Conservation (phyloP, 2,888 invertebrate species). For the Folsomia candida region DNA sequence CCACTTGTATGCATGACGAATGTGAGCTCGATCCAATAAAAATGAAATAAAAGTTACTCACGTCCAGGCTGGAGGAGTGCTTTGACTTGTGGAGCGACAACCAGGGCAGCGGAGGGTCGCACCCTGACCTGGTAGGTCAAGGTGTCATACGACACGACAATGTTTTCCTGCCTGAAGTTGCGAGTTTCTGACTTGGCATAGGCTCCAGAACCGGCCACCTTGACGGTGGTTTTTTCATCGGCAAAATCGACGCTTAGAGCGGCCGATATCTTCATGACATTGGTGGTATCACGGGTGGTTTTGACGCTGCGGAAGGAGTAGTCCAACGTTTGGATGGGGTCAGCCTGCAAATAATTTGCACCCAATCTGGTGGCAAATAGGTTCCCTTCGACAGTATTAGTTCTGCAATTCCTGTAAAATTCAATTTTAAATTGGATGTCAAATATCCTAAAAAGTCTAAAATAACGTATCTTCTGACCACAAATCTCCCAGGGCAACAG, state of each 20-base stretch:
- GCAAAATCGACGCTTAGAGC: background rate
- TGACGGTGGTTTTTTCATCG: background rate
- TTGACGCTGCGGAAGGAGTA: background rate
- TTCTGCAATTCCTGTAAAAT: constrained; percentile 8
- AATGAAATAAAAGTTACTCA: no score
- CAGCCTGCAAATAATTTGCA: background rate
- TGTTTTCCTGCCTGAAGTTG: background rate
- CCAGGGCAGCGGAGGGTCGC: background rate
- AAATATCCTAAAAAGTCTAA: no score
- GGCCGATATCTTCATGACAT: background rate
- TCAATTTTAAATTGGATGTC: no score
- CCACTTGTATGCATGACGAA: no score
- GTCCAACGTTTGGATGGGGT: background rate
- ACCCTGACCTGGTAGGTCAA: constrained; percentile 6
- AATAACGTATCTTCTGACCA: no score
- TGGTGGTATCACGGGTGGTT: background rate
- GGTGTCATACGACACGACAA: background rate
- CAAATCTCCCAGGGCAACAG: constrained; percentile 13
- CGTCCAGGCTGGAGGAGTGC: background rate
- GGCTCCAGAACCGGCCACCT: background rate
- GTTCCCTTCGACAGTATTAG: background rate
- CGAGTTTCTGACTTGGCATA: background rate
- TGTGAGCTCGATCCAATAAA: no score
- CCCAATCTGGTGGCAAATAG: background rate
- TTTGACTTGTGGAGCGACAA: background rate